Evolutionary conservation across 2,888 invertebrate species (phyloP).

Genomic region (Thereva unica): DNA sequence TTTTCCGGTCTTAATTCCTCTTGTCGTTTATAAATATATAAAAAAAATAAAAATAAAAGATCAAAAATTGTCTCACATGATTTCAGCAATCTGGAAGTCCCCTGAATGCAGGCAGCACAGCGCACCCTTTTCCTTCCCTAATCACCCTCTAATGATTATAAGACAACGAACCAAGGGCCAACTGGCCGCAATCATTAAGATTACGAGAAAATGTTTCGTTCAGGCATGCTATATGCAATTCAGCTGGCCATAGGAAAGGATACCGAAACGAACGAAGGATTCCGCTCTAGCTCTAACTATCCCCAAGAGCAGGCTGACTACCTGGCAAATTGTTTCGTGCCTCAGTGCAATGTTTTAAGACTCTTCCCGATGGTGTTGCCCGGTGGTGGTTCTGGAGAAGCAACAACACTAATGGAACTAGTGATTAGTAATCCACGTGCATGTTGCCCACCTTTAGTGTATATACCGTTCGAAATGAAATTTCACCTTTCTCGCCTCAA

Average conservation of each 20-base stretch:
- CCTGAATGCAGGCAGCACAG: background rate
- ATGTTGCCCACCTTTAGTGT: background rate
- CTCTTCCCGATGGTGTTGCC: background rate
- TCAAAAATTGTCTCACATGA: no score
- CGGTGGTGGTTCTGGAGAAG: background rate
- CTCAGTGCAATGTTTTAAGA: conserved; percentile 27
- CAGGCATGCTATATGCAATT: conserved; percentile 1
- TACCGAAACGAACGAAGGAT: no score
- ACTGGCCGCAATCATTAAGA: conserved; percentile 12
- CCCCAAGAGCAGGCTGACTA: background rate
- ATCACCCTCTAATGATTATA: background rate
- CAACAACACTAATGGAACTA: background rate
- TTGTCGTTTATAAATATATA: no score
- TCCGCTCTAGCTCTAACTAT: no score
- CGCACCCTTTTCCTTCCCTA: background rate
- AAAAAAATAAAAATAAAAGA: no score
- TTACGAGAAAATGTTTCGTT: conserved; percentile 17
- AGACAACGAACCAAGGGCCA: background rate
- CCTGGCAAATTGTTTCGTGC: conserved; percentile 30
- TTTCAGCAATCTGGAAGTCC: background rate
- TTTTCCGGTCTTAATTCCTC: no score
- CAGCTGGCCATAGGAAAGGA: background rate
- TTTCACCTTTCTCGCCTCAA: conserved; percentile 9
- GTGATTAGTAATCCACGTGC: conserved; percentile 17
- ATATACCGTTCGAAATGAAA: conserved; percentile 1